These are phyloP conservation scores for Eleginops maclovinus DNA, from an alignment of 2,113 vertebrate genomes.

Conservation along the genomic window DNA sequence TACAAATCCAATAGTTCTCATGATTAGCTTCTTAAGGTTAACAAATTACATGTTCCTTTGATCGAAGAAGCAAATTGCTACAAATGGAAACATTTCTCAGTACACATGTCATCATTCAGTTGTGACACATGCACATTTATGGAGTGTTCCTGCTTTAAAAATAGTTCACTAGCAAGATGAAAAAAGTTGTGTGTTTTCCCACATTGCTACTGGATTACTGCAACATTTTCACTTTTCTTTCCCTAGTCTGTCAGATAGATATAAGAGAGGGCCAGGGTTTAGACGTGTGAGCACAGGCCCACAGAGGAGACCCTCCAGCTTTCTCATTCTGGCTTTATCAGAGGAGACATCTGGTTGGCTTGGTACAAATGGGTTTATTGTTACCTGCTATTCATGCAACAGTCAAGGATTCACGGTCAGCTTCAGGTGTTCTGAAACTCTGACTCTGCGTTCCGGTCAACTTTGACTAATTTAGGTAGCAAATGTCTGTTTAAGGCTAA, in stretches of 20 bases:
- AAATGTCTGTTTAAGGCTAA: neutral
- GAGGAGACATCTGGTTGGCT: slow-evolving; percentile 73
- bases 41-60: neutral
- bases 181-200: slow-evolving; percentile 13
- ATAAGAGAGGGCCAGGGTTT: slow-evolving; percentile 6
- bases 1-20: slow-evolving; percentile 31
- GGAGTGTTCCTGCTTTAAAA: neutral
- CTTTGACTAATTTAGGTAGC: neutral
- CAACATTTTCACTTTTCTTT: slow-evolving; percentile 13
- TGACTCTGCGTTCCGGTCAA: neutral
- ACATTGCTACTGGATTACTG: slow-evolving; percentile 10
- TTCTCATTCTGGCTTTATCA: slow-evolving; percentile 55
- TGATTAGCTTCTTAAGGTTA: neutral
- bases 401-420: slow-evolving; percentile 22
- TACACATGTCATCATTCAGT: neutral
- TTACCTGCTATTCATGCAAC: slow-evolving; percentile 36
- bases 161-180: neutral
- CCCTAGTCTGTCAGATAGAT: neutral
- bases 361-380: slow-evolving; percentile 57
- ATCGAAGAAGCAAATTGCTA: neutral
- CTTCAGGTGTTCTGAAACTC: slow-evolving; percentile 7
- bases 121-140: neutral
- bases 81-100: neutral
- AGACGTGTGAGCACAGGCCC: slow-evolving; percentile 65
- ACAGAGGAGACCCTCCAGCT: slow-evolving; percentile 49